phyloP scores from a whole-genome alignment of 2,113 vertebrate species.

The Cyprinodon brontotheroides region DNA sequence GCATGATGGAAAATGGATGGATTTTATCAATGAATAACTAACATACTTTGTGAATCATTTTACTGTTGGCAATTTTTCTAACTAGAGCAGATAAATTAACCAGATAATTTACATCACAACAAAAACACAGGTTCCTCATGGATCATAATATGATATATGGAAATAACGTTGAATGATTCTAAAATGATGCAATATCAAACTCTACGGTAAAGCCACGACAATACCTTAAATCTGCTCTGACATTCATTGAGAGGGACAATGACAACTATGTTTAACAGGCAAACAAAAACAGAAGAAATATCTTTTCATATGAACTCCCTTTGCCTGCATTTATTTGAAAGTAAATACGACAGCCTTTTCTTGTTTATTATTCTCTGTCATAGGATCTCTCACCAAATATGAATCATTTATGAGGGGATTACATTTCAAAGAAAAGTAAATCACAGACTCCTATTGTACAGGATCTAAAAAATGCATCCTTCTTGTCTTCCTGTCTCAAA shows the following conservation, averaged over 20 bases:
- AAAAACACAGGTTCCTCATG: conserved; percentile 37
- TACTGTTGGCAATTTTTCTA: conserved; percentile 5
- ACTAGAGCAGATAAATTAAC: neutral
- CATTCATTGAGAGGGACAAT: conserved; percentile 69
- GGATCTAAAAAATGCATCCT: conserved; percentile 65
- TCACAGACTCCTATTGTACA: conserved; percentile 71
- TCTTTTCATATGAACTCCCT: conserved; percentile 68
- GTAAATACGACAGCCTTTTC: conserved; percentile 70
- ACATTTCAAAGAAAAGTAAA: conserved; percentile 78
- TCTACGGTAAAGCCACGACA: conserved; percentile 56
- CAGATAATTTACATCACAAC: conserved; percentile 20
- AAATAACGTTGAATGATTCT: conserved; percentile 29
- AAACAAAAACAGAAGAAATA: conserved; percentile 73
- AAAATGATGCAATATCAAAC: conserved; percentile 61
- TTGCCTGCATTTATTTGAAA: conserved; percentile 79
- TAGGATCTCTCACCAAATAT: conserved; percentile 68
- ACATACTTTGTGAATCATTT: conserved; percentile 3
- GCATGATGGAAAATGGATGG: too few species aligned
- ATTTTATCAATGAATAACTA: conserved; percentile 4
- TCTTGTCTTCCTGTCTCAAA: conserved; percentile 47
- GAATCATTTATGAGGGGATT: conserved; percentile 79
- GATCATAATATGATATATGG: conserved; percentile 16
- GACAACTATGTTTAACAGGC: conserved; percentile 73
- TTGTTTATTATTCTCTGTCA: conserved; percentile 78
- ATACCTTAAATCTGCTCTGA: conserved; percentile 66